Conservation (phyloP, 2,888 invertebrate genomes). For the Endotricha flammealis region DNA sequence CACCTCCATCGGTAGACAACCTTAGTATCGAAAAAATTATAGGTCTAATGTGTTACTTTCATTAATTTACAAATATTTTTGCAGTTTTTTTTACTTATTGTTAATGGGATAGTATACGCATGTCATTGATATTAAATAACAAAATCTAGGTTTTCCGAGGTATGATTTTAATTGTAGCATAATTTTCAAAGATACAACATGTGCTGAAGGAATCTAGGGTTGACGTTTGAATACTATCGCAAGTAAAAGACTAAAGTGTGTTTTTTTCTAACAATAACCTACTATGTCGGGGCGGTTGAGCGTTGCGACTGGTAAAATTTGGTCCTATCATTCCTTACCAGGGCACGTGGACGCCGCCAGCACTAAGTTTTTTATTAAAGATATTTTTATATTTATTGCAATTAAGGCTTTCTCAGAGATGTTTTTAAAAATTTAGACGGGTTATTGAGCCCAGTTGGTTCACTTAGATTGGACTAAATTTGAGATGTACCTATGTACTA, state of each 20-base stretch:
- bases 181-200: background rate
- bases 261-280: constrained; percentile 40
- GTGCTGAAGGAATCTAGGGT: constrained; percentile 13
- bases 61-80: constrained; percentile 35
- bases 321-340: constrained; percentile 82
- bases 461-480: background rate
- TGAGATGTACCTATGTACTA: constrained; percentile 37
- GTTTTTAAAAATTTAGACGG: constrained; percentile 20
- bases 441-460: constrained; percentile 9
- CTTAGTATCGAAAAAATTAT: constrained; percentile 42
- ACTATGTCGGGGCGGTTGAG: constrained; percentile 34
- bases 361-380: constrained; percentile 35
- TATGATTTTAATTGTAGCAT: background rate
- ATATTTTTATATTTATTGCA: constrained; percentile 42
- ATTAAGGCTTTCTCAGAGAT: constrained; percentile 23
- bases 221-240: constrained; percentile 30
- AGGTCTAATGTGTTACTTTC: constrained; percentile 37
- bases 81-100: constrained; percentile 17
- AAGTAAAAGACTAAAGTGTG: constrained; percentile 55
- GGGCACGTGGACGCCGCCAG: constrained; percentile 49
- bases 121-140: constrained; percentile 1
- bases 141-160: constrained; percentile 3
- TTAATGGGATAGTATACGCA: constrained; percentile 15
- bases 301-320: constrained; percentile 79
- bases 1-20: constrained; percentile 57